phyloP scores from a whole-genome alignment of 1,140 invertebrate genomes.

The Drosophila dunni region DNA sequence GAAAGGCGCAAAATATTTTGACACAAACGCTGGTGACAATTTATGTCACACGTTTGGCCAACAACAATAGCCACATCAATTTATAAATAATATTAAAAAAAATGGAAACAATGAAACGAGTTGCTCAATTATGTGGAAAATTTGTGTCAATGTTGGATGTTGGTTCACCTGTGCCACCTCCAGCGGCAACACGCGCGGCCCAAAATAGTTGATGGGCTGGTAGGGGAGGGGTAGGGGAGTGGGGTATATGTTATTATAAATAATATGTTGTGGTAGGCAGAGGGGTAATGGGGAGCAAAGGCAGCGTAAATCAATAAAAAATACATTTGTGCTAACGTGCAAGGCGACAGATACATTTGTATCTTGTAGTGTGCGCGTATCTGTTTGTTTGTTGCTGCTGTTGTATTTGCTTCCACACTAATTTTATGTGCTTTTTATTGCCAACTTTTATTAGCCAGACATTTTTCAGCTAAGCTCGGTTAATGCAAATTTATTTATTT shows the following conservation, averaged over 20 bases:
- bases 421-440: constrained; percentile 80
- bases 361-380: constrained; percentile 35
- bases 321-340: constrained; percentile 51
- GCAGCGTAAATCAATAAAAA: constrained; percentile 70
- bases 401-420: constrained; percentile 55
- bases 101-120: constrained; percentile 11
- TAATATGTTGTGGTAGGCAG: constrained; percentile 49
- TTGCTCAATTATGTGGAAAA: constrained; percentile 42
- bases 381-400: constrained; percentile 1
- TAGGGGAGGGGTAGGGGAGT: not conserved
- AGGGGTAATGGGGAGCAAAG: constrained; percentile 1
- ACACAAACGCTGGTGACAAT: constrained; percentile 37
- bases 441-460: constrained; percentile 79
- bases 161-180: constrained; percentile 64
- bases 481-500: constrained; percentile 83
- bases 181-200: constrained; percentile 55
- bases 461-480: constrained; percentile 76
- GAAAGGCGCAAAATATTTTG: constrained; percentile 37
- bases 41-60: constrained; percentile 67
- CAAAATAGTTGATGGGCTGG: constrained; percentile 29
- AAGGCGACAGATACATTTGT: constrained; percentile 64
- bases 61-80: constrained; percentile 48
- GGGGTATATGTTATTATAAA: constrained; percentile 54
- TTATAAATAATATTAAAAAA: constrained; percentile 16
- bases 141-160: constrained; percentile 45